These are phyloP conservation scores for Cebus imitator DNA, from an alignment of 2,113 vertebrate genomes.

Conservation along the genomic window DNA sequence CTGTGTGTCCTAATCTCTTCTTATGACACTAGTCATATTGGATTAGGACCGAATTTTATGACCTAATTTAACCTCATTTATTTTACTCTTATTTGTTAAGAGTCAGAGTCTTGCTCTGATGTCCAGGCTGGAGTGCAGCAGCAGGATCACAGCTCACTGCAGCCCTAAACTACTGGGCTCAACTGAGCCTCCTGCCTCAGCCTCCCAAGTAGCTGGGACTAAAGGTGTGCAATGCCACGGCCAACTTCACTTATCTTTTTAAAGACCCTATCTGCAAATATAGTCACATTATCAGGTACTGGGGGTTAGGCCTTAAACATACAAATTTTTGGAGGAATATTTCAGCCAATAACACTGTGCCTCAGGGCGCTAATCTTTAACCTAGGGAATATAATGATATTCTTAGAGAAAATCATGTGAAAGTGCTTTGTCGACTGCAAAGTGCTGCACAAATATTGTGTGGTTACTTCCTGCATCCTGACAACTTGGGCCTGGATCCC, in stretches of 20 bases:
- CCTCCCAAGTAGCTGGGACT: too few species aligned
- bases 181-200: too few species aligned
- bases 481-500: not conserved
- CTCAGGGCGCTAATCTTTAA: not conserved
- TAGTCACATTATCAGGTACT: not conserved
- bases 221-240: too few species aligned
- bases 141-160: too few species aligned
- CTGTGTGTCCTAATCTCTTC: not conserved
- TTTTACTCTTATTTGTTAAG: too few species aligned
- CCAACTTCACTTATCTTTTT: not conserved
- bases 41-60: not conserved
- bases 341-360: not conserved
- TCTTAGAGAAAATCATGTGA: not conserved
- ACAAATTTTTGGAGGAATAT: not conserved
- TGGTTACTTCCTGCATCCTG: not conserved
- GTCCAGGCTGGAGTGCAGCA: too few species aligned
- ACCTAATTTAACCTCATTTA: not conserved
- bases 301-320: not conserved
- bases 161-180: too few species aligned
- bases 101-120: too few species aligned
- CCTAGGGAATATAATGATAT: not conserved
- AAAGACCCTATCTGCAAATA: not conserved
- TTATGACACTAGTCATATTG: not conserved
- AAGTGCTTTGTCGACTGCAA: not conserved
- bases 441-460: not conserved